A percentile compares a stretch with the other conserved stretches of the same genome.
phyloP scores from a whole-genome alignment of 2,888 invertebrate species.

The Crioceris asparagi region DNA sequence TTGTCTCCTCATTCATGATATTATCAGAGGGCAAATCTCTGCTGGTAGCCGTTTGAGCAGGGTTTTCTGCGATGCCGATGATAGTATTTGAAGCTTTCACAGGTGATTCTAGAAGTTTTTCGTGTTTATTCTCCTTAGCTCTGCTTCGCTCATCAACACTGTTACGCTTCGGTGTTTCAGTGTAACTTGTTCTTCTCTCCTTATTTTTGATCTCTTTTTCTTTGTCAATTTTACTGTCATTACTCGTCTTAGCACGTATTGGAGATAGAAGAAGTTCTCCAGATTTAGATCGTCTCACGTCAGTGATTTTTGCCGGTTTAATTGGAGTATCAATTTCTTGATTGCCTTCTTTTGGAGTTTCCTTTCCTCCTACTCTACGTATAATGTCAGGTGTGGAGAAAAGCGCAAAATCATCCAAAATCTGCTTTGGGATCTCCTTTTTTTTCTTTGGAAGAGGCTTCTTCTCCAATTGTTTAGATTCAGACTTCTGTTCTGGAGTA shows the following conservation, averaged over 20 bases:
- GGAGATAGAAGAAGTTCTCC: slow-evolving; percentile 19
- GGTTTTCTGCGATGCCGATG: slow-evolving; percentile 6
- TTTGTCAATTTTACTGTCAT: slow-evolving; percentile 24
- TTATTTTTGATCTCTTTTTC: slow-evolving; percentile 14
- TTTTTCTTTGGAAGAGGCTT: slow-evolving; percentile 31
- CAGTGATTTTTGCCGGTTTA: slow-evolving; percentile 35
- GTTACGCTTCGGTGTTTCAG: slow-evolving; percentile 22
- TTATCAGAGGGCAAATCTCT: slow-evolving; percentile 33
- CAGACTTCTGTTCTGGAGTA: slow-evolving; percentile 23
- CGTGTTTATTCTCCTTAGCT: slow-evolving; percentile 7
- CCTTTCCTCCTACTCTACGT: slow-evolving; percentile 45
- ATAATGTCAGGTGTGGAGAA: slow-evolving; percentile 74
- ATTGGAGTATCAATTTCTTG: slow-evolving; percentile 25
- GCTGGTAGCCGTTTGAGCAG: slow-evolving; percentile 10
- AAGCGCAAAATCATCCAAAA: slow-evolving; percentile 54
- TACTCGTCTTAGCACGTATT: slow-evolving; percentile 25
- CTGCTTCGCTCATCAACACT: slow-evolving; percentile 21
- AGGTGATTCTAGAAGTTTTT: slow-evolving; percentile 8
- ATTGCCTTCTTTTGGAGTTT: slow-evolving; percentile 26
- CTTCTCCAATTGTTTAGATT: slow-evolving; percentile 30
- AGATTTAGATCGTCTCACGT: slow-evolving; percentile 29
- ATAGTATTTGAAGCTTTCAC: slow-evolving; percentile 1
- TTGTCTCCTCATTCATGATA: slow-evolving; percentile 32
- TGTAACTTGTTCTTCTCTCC: slow-evolving; percentile 11
- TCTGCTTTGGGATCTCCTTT: slow-evolving; percentile 42